Evolutionary conservation across 1,140 invertebrate species (phyloP).

Genomic region (Drosophila takahashii): DNA sequence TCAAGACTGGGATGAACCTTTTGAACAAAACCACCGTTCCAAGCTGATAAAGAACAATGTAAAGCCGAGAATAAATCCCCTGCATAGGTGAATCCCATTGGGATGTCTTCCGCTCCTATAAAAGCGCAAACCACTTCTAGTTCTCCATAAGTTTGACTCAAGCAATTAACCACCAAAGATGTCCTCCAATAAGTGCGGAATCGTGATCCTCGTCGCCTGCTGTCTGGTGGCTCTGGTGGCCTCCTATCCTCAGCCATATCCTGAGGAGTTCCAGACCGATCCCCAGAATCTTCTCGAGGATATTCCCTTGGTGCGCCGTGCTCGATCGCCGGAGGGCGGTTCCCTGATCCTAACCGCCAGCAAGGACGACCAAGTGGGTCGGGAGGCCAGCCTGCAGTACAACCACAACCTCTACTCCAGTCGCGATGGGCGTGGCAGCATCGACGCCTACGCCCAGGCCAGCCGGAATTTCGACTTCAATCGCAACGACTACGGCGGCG

Average conservation of each 20-base stretch:
- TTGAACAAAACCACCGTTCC: conserved; percentile 23
- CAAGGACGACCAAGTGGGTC: conserved; percentile 54
- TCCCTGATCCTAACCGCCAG: conserved; percentile 40
- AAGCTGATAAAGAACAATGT: conserved; percentile 20
- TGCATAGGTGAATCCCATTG: conserved; percentile 24
- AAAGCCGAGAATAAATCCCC: conserved; percentile 15
- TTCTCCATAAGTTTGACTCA: conserved; percentile 36
- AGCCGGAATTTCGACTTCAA: conserved; percentile 63
- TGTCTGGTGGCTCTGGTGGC: conserved; percentile 30
- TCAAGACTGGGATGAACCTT: conserved; percentile 27
- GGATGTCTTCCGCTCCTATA: conserved; percentile 28
- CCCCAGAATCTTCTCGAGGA: not conserved
- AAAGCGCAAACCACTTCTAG: not conserved
- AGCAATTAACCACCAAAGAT: conserved; percentile 31
- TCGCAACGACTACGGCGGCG: conserved; percentile 61
- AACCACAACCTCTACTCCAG: conserved; percentile 70
- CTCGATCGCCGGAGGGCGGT: conserved; percentile 56
- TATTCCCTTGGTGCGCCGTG: conserved; percentile 15
- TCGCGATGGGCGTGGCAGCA: conserved; percentile 63
- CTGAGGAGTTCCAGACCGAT: not conserved
- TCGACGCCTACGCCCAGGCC: conserved; percentile 77
- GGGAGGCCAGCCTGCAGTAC: conserved; percentile 58
- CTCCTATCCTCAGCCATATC: conserved; percentile 18
- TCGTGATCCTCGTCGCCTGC: conserved; percentile 29
- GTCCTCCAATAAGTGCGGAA: conserved; percentile 25